Base-by-base conservation (phyloP, 2,888 invertebrate species). In the Leucophora obtusa region DNA sequence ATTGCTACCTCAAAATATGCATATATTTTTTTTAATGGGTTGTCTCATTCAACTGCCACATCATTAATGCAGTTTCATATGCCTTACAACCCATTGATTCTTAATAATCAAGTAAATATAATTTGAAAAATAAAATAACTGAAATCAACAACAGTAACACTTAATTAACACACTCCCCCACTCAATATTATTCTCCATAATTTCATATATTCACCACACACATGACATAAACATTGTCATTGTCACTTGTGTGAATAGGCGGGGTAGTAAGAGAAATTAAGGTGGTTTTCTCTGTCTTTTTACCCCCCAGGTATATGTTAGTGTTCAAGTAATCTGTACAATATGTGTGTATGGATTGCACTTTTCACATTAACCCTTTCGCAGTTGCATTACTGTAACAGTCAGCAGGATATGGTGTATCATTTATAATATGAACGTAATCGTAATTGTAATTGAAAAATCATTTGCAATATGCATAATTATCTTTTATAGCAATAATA, bases 401-500 rank as follows among this genome's bases (percentile, higher is more conserved):
- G 60, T 51, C 68, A 43, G 15, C 56, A 51, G 54, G 76, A 60
- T 75, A 72, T 83, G 78, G 18, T 82, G 82, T 82, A 47, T 47
- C 83, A 80, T 50, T 28, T 50, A 82, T 82, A 80, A 82, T 86
- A 87, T 87, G 86, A 85, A 85, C 84, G 86, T 87, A 79, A 81
- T 77, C 77, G 77, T 81, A 83, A 83, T 83, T 83, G 87, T 88
- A 87, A 88, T 88, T 88, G 88, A 83, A 87, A 88, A 88, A 88
- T 88, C 88, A 88, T 88, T 86, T 88, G 87, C 88, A 88, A 84
- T 76, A 85, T 84, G 86, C 87, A 87, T 87, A 87, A 87, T 87
- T 87, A 87, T 87, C 86, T 86, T 86, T 28, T 59, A 74, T 65
- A 70, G 73, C 73, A 59, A 85, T 86, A 87, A 86, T 84, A 86